Conservation (phyloP, 2,113 vertebrate species). For the Hippoglossus stenolepis region DNA sequence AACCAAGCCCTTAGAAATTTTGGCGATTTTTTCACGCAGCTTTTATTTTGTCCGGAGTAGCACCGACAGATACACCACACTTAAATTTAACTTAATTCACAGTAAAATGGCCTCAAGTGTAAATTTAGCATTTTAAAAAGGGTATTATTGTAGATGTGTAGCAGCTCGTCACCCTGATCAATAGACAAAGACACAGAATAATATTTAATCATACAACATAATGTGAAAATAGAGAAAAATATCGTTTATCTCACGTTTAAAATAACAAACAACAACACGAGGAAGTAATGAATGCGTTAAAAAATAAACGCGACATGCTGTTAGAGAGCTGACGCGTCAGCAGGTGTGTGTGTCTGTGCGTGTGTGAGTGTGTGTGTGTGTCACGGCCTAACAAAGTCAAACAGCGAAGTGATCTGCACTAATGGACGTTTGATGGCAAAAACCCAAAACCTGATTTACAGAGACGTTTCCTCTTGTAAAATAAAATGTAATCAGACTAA, state of each 20-base stretch:
- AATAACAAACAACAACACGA: too few relatives aligned
- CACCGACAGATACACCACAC: neutral
- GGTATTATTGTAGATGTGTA: neutral
- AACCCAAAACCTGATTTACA: constrained; percentile 25
- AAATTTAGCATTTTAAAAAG: neutral
- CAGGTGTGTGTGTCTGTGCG: constrained; percentile 1
- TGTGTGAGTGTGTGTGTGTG: constrained; percentile 12
- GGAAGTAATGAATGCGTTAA: neutral
- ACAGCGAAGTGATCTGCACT: constrained; percentile 29
- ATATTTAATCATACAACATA: too few relatives aligned
- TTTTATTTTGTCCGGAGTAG: neutral
- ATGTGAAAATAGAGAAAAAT: too few relatives aligned
- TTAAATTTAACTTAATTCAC: too few relatives aligned
- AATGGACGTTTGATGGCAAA: constrained; percentile 34
- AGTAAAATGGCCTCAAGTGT: too few relatives aligned
- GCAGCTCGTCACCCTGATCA: neutral
- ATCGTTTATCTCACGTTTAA: too few relatives aligned
- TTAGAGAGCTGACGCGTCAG: too few relatives aligned
- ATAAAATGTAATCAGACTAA: constrained; percentile 6
- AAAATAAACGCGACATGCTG: neutral
- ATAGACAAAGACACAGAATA: too few relatives aligned
- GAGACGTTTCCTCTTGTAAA: neutral
- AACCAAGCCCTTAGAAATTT: neutral
- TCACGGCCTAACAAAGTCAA: constrained; percentile 27
- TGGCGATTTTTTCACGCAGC: neutral